phyloP scores from a whole-genome alignment of 1,140 invertebrate genomes.

The Aethina tumida region DNA sequence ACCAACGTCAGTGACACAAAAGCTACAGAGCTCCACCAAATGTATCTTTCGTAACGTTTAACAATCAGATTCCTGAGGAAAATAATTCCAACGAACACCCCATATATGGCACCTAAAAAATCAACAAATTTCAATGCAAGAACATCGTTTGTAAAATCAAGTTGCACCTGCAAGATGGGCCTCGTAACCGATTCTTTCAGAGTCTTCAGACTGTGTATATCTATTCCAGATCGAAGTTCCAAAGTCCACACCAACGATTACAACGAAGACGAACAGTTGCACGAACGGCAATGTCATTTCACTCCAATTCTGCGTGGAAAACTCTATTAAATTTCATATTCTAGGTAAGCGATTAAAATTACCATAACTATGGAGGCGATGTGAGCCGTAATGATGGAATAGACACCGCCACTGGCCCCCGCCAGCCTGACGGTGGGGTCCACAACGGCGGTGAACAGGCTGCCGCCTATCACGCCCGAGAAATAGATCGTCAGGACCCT shows the following conservation, averaged over 20 bases:
- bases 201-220: conserved; percentile 49
- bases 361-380: conserved; percentile 90
- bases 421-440: conserved; percentile 81
- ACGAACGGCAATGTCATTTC: conserved; percentile 83
- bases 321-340: too few species aligned
- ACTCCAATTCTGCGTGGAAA: conserved; percentile 66
- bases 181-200: conserved; percentile 71
- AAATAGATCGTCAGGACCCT: conserved; percentile 70
- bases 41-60: conserved; percentile 69
- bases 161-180: conserved; percentile 68
- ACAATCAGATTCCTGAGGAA: conserved; percentile 82
- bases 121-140: conserved; percentile 1
- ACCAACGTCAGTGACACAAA: too few species aligned
- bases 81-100: conserved; percentile 80
- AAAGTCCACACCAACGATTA: conserved; percentile 49
- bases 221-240: conserved; percentile 77
- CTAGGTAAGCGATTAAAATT: too few species aligned
- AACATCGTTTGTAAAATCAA: background rate
- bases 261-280: conserved; percentile 64
- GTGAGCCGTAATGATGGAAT: conserved; percentile 90
- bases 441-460: conserved; percentile 75
- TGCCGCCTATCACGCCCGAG: conserved; percentile 73
- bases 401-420: conserved; percentile 93
- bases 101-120: conserved; percentile 54
- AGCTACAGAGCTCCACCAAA: too few species aligned